Evolutionary conservation across 2,797 vertebrate species (phyloP), one percentile per base, ranked within the genome.

Genomic region (Spinus pinus): DNA sequence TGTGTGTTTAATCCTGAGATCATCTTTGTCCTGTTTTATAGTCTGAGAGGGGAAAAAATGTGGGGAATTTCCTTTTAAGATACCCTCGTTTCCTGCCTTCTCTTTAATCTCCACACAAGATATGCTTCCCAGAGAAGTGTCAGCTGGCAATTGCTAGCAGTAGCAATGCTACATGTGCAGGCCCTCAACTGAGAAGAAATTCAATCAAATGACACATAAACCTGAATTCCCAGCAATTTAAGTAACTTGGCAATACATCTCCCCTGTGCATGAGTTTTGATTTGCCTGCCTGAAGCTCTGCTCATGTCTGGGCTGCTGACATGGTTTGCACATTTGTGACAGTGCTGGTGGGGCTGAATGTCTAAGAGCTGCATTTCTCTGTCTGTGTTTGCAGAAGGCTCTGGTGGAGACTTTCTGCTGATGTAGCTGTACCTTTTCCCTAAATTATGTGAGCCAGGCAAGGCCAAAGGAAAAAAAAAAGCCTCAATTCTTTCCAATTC

Each of bases 11-110:
- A 88, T 94, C 44, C 71, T 81, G 57, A 77, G 90, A 49, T 93
- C 47, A 31, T 96, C 65, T 82, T 83, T 0, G 0, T 92, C 56
- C 35, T 89, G 58, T 56, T 86, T 77, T 78, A 69, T 61, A 64
- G 42, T 56, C 31, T 75, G 66, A 84, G 44, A 47, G 49, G 50
- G 13, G 14, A 70, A 88, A 93, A 86, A 91, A 89, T 20, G 54
- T 75, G 56, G 82, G 71, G 86, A 91, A 94, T 93, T 96, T 96
- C 79, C 81, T 95, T 90, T 84, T 81, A 78, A 91, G 88, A 93
- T 94, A 91, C 37, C 57, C 92, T 89, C 2, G 27, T 87, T 97
- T 94, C 91, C 72, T 91, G 71, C 72, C 69, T 87, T 88, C 53
- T 88, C 74, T 92, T 94, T 86, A 93, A 90, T 94, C 91, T 90